Percentiles rank a stretch among this genome's conserved stretches.
phyloP scores from a whole-genome alignment of 2,113 vertebrate genomes.

The Pycnonotus jocosus region DNA sequence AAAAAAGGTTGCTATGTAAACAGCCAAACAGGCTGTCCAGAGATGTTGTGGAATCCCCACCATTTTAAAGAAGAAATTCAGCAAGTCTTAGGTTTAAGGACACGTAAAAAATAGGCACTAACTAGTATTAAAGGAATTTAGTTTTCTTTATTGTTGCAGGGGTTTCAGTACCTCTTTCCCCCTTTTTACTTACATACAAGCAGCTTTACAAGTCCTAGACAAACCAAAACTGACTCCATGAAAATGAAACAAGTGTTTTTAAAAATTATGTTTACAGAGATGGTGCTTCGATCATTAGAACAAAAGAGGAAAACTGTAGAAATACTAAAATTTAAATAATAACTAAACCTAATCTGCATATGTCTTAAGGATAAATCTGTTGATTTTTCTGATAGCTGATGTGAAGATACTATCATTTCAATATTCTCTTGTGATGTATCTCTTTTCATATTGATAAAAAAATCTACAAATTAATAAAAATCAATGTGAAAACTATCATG shows the following conservation, averaged over 20 bases:
- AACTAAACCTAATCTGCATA: not conserved
- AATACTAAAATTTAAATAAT: not conserved
- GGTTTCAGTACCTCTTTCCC: accelerated
- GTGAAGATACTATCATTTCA: not conserved
- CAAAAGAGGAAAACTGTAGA: not conserved
- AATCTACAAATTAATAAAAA: not conserved
- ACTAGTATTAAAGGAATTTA: not conserved
- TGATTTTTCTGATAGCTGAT: not conserved
- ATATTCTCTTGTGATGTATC: not conserved
- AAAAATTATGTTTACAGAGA: not conserved
- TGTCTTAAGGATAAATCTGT: not conserved
- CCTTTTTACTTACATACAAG: not conserved
- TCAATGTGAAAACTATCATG: not conserved
- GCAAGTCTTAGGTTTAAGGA: not conserved
- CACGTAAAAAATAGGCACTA: not conserved
- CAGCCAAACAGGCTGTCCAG: not conserved
- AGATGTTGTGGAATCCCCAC: not conserved
- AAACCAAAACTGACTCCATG: not conserved
- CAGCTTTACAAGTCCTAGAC: not conserved
- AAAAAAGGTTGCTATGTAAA: not conserved
- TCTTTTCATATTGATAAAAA: not conserved
- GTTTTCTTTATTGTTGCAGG: not conserved
- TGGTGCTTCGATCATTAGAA: not conserved
- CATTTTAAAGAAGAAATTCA: not conserved
- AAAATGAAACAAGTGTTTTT: not conserved